These are phyloP conservation scores for Leptinotarsa lineolata DNA, from an alignment of 1,140 invertebrate genomes.

Conservation along the genomic window DNA sequence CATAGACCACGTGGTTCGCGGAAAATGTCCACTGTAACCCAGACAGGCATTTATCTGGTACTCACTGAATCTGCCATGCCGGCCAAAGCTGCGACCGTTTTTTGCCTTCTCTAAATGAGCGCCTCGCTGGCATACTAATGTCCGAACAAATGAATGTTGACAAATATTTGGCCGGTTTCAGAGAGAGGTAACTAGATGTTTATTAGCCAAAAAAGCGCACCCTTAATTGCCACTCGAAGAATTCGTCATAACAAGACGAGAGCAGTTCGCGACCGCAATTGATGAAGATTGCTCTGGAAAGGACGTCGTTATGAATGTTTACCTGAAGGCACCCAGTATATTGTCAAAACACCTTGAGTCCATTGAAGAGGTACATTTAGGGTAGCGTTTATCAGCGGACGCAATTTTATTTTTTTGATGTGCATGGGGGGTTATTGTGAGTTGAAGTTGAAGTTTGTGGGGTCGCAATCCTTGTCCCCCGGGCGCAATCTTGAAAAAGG, in stretches of 20 bases:
- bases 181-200: constrained; percentile 25
- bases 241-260: constrained; percentile 22
- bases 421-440: no score
- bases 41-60: constrained; percentile 27
- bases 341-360: no score
- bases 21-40: constrained; percentile 25
- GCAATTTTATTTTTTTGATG: no score
- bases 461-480: no score
- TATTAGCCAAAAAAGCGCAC: constrained; percentile 15
- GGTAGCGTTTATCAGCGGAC: no score
- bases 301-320: no score
- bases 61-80: constrained; percentile 21
- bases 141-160: constrained; percentile 24
- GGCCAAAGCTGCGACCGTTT: constrained; percentile 10
- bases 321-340: no score
- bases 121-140: constrained; percentile 22
- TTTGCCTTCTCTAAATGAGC: constrained; percentile 15
- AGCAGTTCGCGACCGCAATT: neutral
- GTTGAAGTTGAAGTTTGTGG: no score
- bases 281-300: neutral
- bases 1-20: constrained; percentile 29
- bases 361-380: no score
- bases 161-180: constrained; percentile 25
- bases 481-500: no score
- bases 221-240: constrained; percentile 22